A percentile compares a stretch with the other conserved stretches of the same genome.
These are phyloP conservation scores for Eupithecia inturbata DNA, from an alignment of 2,888 invertebrate genomes.

Conservation along the genomic window DNA sequence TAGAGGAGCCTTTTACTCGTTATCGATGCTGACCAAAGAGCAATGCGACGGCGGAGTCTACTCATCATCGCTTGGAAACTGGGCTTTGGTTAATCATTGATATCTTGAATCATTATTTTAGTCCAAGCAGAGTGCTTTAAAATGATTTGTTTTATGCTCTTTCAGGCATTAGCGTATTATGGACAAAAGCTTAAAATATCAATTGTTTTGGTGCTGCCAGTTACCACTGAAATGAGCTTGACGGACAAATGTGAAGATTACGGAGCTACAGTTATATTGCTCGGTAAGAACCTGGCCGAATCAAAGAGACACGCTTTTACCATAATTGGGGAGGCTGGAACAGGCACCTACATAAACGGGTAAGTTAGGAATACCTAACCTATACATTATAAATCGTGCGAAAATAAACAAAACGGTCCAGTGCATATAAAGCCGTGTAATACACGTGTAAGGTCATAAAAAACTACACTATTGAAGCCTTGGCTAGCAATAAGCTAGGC, in stretches of 20 bases:
- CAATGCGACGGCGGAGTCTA: conserved; percentile 90
- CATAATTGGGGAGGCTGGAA: conserved; percentile 85
- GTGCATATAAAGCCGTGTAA: not conserved
- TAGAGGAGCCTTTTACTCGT: conserved; percentile 92
- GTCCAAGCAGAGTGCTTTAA: not conserved
- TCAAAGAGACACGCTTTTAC: conserved; percentile 89
- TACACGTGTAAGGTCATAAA: not conserved
- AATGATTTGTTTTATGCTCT: conserved; percentile 4
- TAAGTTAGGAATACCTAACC: conserved; percentile 64
- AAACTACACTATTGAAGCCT: no score
- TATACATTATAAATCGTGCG: no score
- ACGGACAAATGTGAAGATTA: conserved; percentile 89
- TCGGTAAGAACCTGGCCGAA: conserved; percentile 90
- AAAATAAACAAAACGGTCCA: not conserved
- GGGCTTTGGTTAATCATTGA: conserved; percentile 85
- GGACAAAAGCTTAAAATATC: conserved; percentile 86
- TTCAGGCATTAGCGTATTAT: conserved; percentile 86
- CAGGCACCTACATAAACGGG: conserved; percentile 92
- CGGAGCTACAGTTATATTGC: conserved; percentile 91
- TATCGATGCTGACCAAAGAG: conserved; percentile 87
- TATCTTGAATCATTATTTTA: not conserved
- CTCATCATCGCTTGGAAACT: conserved; percentile 95
- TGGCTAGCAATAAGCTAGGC: no score
- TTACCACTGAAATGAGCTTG: conserved; percentile 91
- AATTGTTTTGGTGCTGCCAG: conserved; percentile 93